These are phyloP conservation scores for Meliscaeva auricollis DNA, from an alignment of 2,888 invertebrate genomes.

Conservation along the genomic window DNA sequence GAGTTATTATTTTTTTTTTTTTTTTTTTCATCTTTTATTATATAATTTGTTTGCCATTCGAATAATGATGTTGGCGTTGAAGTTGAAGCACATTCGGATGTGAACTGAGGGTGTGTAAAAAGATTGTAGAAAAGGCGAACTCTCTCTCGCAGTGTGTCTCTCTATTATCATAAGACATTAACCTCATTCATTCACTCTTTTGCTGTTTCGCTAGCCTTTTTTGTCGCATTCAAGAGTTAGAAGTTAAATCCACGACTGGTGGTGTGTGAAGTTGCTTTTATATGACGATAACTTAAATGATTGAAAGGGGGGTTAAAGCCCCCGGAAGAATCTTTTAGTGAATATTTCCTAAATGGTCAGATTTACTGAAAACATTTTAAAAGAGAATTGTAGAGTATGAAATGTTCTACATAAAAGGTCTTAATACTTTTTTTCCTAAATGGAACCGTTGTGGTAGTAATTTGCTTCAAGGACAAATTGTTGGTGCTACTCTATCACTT, in stretches of 20 bases:
- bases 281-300: too few species aligned
- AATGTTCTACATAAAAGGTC: too few species aligned
- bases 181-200: slow-evolving; percentile 59
- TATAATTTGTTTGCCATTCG: slow-evolving; percentile 71
- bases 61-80: slow-evolving; percentile 53
- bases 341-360: too few species aligned
- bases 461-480: too few species aligned
- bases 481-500: too few species aligned
- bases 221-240: not conserved
- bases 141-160: slow-evolving; percentile 40
- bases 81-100: slow-evolving; percentile 61
- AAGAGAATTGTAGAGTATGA: too few species aligned
- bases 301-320: too few species aligned
- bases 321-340: too few species aligned
- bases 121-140: slow-evolving; percentile 53
- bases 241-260: not conserved
- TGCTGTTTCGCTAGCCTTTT: slow-evolving; percentile 24
- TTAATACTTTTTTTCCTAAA: too few species aligned
- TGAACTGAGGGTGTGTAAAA: slow-evolving; percentile 45
- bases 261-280: not conserved
- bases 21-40: slow-evolving; percentile 43
- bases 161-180: slow-evolving; percentile 73
- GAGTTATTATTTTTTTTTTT: slow-evolving; percentile 3
- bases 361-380: too few species aligned
- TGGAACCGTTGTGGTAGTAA: too few species aligned